Conservation (phyloP, 2,113 vertebrate species). For the Amphiprion percula region DNA sequence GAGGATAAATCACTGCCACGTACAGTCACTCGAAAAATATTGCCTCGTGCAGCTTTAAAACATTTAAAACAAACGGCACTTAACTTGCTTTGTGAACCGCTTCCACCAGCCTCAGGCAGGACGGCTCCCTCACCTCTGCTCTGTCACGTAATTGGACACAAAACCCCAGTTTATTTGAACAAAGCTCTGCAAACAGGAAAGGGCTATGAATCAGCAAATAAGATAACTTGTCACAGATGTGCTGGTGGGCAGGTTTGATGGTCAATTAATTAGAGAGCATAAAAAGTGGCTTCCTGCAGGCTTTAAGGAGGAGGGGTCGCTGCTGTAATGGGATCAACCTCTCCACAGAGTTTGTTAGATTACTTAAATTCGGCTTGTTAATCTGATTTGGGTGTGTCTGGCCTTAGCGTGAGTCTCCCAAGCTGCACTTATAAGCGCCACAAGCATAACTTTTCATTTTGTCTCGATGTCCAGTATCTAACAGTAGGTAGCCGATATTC, state of each 20-base stretch:
- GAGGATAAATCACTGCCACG: too few relatives aligned
- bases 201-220: constrained; percentile 86
- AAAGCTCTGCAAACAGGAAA: constrained; percentile 84
- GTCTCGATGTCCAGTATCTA: constrained; percentile 44
- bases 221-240: constrained; percentile 90
- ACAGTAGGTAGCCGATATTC: constrained; percentile 53
- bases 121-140: constrained; percentile 32
- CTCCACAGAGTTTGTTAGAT: constrained; percentile 45
- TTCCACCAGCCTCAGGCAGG: constrained; percentile 22
- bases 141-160: constrained; percentile 58
- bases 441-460: constrained; percentile 69
- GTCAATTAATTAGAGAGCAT: constrained; percentile 91
- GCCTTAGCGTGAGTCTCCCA: constrained; percentile 57
- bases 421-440: constrained; percentile 29
- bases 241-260: constrained; percentile 89
- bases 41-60: too few relatives aligned
- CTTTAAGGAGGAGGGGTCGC: constrained; percentile 46
- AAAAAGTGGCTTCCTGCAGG: constrained; percentile 66
- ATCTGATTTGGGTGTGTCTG: constrained; percentile 77
- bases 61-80: not conserved
- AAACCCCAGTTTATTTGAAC: constrained; percentile 74
- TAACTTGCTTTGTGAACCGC: constrained; percentile 31
- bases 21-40: too few relatives aligned
- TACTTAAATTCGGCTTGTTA: constrained; percentile 63
- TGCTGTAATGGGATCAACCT: constrained; percentile 74